A percentile compares a stretch with the other conserved stretches of the same genome.
These are phyloP conservation scores for Perithous albicinctus DNA, from an alignment of 2,888 invertebrate species.

Conservation along the genomic window DNA sequence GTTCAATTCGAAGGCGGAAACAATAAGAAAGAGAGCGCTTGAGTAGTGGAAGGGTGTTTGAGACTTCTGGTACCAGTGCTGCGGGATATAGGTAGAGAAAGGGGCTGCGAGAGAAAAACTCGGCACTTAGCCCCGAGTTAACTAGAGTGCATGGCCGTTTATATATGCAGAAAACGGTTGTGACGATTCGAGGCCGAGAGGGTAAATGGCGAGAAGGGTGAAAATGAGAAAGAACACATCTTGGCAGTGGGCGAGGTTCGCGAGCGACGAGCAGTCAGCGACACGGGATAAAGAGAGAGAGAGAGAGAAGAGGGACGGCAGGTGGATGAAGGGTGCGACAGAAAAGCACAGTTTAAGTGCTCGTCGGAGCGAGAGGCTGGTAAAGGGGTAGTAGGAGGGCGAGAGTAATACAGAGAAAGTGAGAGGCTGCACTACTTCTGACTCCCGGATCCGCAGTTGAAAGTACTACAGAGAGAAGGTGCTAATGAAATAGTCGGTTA, in stretches of 20 bases:
- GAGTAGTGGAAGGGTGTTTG: constrained; percentile 28
- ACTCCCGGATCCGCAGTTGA: constrained; percentile 30
- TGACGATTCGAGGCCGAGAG: constrained; percentile 44
- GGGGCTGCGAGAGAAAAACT: constrained; percentile 58
- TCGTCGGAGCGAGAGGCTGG: constrained; percentile 62
- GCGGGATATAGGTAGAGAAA: constrained; percentile 8
- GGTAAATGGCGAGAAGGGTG: constrained; percentile 24
- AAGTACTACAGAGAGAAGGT: constrained; percentile 71
- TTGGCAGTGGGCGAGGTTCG: constrained; percentile 21
- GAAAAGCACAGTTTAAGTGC: constrained; percentile 72
- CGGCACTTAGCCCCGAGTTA: constrained; percentile 71
- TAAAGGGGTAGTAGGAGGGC: not conserved
- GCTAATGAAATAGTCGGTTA: constrained; percentile 78
- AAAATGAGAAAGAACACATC: constrained; percentile 22
- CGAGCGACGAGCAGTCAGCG: constrained; percentile 3
- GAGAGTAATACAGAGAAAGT: constrained; percentile 39
- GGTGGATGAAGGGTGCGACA: constrained; percentile 45
- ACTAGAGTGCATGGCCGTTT: constrained; percentile 72
- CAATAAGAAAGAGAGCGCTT: constrained; percentile 51
- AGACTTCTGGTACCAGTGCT: constrained; percentile 46
- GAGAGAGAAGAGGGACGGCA: no score
- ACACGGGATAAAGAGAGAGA: constrained; percentile 36
- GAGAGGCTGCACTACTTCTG: constrained; percentile 37
- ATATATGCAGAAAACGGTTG: constrained; percentile 70
- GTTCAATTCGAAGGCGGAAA: constrained; percentile 59